phyloP scores from a whole-genome alignment of 2,113 vertebrate species.

The Arothron firmamentum region DNA sequence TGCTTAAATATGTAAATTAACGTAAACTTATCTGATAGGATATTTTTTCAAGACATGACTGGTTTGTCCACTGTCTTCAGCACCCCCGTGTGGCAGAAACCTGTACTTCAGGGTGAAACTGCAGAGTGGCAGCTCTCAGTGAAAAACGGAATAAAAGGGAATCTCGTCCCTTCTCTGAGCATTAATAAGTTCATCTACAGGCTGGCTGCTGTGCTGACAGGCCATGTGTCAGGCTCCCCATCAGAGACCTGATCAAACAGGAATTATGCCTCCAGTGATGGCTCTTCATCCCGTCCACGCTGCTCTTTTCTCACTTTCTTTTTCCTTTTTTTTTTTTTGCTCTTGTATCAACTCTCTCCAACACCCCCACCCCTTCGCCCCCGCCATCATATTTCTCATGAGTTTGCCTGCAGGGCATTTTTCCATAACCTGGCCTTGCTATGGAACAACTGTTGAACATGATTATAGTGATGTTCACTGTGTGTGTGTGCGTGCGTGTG shows the following conservation, averaged over 20 bases:
- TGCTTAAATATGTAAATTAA: no score
- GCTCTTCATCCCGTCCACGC: slow-evolving; percentile 28
- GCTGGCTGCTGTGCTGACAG: no score
- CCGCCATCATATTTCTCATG: slow-evolving; percentile 46
- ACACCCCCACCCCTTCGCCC: not conserved
- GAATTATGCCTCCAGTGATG: slow-evolving; percentile 38
- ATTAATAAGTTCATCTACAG: no score
- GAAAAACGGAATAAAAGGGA: no score
- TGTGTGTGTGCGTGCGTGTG: slow-evolving; percentile 27
- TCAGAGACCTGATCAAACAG: slow-evolving; percentile 5
- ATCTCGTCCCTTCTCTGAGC: no score
- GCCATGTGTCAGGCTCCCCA: no score
- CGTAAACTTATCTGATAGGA: no score
- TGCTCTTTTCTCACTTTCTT: slow-evolving; percentile 24
- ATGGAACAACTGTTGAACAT: slow-evolving; percentile 49
- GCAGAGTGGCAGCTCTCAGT: no score
- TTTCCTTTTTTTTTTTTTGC: slow-evolving; percentile 27
- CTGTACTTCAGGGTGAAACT: no score
- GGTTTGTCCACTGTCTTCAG: no score
- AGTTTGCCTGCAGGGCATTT: slow-evolving; percentile 55
- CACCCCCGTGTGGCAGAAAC: no score
- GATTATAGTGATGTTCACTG: slow-evolving; percentile 56
- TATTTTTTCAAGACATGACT: no score
- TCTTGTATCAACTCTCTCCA: slow-evolving; percentile 6
- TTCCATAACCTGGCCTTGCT: slow-evolving; percentile 55